Evolutionary conservation across 2,113 vertebrate species (phyloP), one percentile per base, ranked within the genome.

Genomic region (Anoura caudifer): DNA sequence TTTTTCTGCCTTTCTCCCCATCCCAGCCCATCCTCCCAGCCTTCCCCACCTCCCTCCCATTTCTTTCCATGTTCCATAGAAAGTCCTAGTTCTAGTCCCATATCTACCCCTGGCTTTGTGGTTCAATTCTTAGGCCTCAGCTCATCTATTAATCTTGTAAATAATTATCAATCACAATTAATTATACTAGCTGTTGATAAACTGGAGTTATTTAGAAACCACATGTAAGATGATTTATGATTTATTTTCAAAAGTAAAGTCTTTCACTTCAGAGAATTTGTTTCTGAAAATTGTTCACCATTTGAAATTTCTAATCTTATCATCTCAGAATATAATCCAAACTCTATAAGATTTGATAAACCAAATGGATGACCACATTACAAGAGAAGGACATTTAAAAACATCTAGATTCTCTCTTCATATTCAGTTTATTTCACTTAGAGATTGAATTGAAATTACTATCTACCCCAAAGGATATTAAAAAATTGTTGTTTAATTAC

Each of bases 231-330:
- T 92, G 9, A 56, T 75, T 80, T 80, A 84, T 52, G 45, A 82
- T 85, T 80, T 87, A 81, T 59, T 93, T 65, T 67, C 26, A 81
- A 86, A 87, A 16, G 54, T 33, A 86, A 96, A 73, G 4, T 54
- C n/a, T 95, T 95, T 41, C 13, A 43, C 33, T 90, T 11, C 28
- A 72, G 13, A 90, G 24, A 96, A 61, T 90, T 63, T 91, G n/a
- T 28, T 59, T 94, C 36, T 76, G 61, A 96, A 95, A 96, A 95
- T 31, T 87, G 7, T 76, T 73, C 22, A n/a, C 31, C 22, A 38
- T 50, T 77, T 65, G 20, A 95, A 91, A 54, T 93, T 87, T 73
- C 24, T 41, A 80, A 65, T 47, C 73, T 61, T 90, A 73, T 79
- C 36, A 45, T 14, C 63, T 87, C 81, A 90, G 43, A 59, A 7